A percentile compares a stretch with the other conserved stretches of the same genome.
Conservation (phyloP, 2,797 vertebrate genomes). For the Pangasius sanitwongsei region DNA sequence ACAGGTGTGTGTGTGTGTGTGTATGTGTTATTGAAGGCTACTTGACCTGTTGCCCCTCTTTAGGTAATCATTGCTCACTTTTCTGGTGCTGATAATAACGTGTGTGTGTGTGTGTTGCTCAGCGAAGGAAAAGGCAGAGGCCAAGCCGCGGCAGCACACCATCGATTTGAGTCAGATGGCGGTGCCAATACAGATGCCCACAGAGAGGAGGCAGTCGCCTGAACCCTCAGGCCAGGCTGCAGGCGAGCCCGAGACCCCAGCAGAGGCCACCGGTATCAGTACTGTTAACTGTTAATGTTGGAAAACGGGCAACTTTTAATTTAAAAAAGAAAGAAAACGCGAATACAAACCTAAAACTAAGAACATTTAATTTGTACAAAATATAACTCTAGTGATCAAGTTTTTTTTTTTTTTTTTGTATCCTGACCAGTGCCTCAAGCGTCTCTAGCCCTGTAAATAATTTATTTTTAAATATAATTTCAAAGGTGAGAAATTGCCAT, state of each 20-base stretch:
- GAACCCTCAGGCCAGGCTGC: constrained; percentile 84
- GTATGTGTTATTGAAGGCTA: not conserved
- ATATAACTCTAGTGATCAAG: not conserved
- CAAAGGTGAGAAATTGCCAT: not conserved
- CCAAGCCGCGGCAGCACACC: constrained; percentile 88
- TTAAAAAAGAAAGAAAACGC: not conserved
- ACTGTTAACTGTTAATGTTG: constrained; percentile 30
- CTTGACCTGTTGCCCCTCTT: not conserved
- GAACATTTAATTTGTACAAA: not conserved
- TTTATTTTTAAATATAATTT: not conserved
- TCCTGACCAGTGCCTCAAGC: not conserved
- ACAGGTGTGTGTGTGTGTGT: constrained; percentile 66
- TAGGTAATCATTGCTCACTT: not conserved
- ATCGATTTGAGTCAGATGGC: constrained; percentile 98
- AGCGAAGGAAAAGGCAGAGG: constrained; percentile 91
- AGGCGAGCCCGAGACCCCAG: constrained; percentile 82
- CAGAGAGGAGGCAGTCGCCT: constrained; percentile 85
- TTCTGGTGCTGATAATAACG: not conserved
- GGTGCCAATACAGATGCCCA: constrained; percentile 91
- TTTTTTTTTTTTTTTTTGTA: not conserved
- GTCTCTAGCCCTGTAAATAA: not conserved
- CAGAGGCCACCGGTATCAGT: constrained; percentile 83
- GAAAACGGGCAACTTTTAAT: not conserved
- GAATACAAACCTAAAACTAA: not conserved
- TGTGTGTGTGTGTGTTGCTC: constrained; percentile 9